Percentiles rank a stretch among this genome's conserved stretches.
These are phyloP conservation scores for Cerceris rybyensis DNA, from an alignment of 2,888 invertebrate species.

Conservation along the genomic window DNA sequence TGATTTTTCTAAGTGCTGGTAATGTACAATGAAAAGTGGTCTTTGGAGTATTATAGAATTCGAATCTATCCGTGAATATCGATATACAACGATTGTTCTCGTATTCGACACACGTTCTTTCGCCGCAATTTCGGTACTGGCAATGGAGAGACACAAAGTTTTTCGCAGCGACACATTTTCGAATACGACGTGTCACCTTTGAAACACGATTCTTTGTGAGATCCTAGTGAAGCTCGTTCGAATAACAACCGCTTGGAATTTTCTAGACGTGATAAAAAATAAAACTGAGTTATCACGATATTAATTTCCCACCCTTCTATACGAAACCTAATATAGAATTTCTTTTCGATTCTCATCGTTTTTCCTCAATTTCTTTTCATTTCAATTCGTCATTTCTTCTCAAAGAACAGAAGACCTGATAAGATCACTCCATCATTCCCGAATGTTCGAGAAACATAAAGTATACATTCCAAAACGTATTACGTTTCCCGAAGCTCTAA, in stretches of 20 bases:
- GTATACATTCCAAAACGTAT: not conserved
- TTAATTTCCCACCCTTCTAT: conserved; percentile 12
- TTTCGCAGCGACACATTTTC: conserved; percentile 20
- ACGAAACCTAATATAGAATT: not conserved
- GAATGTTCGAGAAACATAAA: too few relatives aligned
- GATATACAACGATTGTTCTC: too few relatives aligned
- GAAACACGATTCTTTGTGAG: conserved; percentile 27
- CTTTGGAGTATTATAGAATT: too few relatives aligned
- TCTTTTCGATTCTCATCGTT: not conserved
- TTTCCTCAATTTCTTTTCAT: too few relatives aligned
- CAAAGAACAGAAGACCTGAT: too few relatives aligned
- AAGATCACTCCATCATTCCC: too few relatives aligned
- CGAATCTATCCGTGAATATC: too few relatives aligned
- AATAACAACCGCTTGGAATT: conserved; percentile 20
- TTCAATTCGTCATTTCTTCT: too few relatives aligned
- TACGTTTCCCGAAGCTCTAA: not conserved
- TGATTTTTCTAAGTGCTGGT: too few relatives aligned
- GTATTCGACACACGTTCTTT: not conserved
- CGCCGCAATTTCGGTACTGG: not conserved
- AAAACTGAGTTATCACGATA: conserved; percentile 39
- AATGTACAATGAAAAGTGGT: too few relatives aligned
- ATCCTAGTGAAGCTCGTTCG: conserved; percentile 8
- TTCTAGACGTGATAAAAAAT: conserved; percentile 23
- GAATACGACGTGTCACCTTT: conserved; percentile 5
- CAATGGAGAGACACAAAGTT: conserved; percentile 12